Evolutionary conservation across 2,113 vertebrate species (phyloP).

Genomic region (Myrmecophaga tridactyla): DNA sequence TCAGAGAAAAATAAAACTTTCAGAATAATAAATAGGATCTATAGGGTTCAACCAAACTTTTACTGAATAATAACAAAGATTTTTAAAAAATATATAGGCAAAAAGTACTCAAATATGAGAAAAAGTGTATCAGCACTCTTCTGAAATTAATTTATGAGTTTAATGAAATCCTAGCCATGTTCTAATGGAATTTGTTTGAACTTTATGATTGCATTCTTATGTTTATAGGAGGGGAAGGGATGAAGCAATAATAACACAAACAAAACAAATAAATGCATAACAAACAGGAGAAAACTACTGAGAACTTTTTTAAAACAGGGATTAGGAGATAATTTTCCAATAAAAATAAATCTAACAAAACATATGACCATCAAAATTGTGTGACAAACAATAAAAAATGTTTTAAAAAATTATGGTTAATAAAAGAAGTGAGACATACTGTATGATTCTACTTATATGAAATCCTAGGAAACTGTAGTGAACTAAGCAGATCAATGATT

Average conservation of each 20-base stretch:
- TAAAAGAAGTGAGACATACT: too few relatives aligned
- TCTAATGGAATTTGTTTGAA: slow-evolving; percentile 26
- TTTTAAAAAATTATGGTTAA: too few relatives aligned
- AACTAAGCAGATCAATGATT: too few relatives aligned
- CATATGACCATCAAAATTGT: background rate
- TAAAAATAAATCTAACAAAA: background rate
- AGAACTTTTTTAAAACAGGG: background rate
- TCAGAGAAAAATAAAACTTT: background rate
- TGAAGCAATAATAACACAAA: background rate
- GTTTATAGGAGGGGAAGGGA: background rate
- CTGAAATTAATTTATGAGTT: slow-evolving; percentile 52
- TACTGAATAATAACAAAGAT: background rate
- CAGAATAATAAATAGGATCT: background rate
- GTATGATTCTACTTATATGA: too few relatives aligned
- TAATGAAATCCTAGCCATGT: slow-evolving; percentile 44
- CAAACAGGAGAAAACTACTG: background rate
- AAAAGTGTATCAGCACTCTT: background rate
- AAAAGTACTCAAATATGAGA: background rate
- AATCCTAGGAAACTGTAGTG: too few relatives aligned
- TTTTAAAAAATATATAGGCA: background rate
- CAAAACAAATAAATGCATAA: background rate
- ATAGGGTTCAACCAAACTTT: background rate
- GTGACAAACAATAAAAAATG: too few relatives aligned
- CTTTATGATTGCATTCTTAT: slow-evolving; percentile 43
- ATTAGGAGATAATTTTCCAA: background rate